Evolutionary conservation across 2,113 vertebrate genomes (phyloP).

Genomic region (Plecotus auritus): DNA sequence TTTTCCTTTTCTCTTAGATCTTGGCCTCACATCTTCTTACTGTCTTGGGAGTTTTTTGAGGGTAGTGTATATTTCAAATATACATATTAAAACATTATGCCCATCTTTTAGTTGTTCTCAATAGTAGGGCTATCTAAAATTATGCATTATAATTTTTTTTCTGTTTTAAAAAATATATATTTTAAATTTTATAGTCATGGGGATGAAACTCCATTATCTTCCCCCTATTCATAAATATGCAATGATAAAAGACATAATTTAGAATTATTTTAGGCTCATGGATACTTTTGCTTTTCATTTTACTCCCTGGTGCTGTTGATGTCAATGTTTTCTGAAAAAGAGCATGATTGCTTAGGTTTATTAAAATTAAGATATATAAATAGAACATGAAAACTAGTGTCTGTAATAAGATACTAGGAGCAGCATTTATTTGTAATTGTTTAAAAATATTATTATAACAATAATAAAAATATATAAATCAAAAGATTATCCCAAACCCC

Average conservation of each 20-base stretch:
- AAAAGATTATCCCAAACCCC: background rate
- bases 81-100: background rate
- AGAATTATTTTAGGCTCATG: background rate
- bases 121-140: background rate
- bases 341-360: background rate
- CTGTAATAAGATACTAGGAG: background rate
- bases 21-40: background rate
- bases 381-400: background rate
- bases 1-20: background rate
- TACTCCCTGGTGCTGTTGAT: background rate
- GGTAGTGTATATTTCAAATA: background rate
- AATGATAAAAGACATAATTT: background rate
- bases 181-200: background rate
- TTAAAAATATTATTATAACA: background rate
- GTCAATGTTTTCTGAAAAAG: background rate
- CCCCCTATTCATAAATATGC: background rate
- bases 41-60: background rate
- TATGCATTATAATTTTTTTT: background rate
- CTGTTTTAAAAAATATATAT: background rate
- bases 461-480: background rate
- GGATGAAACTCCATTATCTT: background rate
- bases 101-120: background rate
- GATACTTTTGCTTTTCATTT: background rate
- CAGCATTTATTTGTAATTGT: background rate
- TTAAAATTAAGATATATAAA: background rate